Evolutionary conservation across 2,888 invertebrate genomes (phyloP), one percentile per base, ranked within the genome.

Genomic region (Chironomus tentans): DNA sequence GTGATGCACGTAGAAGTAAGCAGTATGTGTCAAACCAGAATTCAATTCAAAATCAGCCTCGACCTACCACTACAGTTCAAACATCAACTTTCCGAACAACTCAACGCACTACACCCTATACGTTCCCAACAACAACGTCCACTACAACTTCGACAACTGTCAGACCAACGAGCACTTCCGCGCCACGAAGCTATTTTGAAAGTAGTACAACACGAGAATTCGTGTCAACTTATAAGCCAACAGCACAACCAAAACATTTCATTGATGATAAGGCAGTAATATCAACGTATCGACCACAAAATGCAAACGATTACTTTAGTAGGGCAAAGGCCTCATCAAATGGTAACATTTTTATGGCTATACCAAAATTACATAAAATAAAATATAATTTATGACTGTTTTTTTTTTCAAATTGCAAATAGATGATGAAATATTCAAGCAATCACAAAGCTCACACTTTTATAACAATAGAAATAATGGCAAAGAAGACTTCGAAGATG

Each of bases 371-470:
- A n/a, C n/a, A n/a, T n/a, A n/a, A n/a, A n/a, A 13, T 56, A 13
- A 69, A 85, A 78, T 84, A 82, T 71, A 81, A 18, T 65, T 65
- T 56, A 56, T 56, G 7, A 15, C n/a, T n/a, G n/a, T n/a, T 13
- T 79, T 61, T 79, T 79, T 21, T 79, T 79, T 21, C 38, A 38
- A 38, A 78, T 81, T 46, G 73, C 74, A 3, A 83, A 82, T 81
- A 84, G 78, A 84, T 81, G 87, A 88, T 77, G 91, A 91, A 79
- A 86, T 88, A 77, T 88, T 91, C 77, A 88, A 89, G 79, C 88
- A 89, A 65, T 90, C 91, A 24, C 91, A 91, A 81, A 91, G 91
- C 77, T 91, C 91, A 1, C 91, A 92, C 82, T 92, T 91, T 85
- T 92, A 90, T 83, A 90, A 90, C 79, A 88, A 88, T 80, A 84